Evolutionary conservation across 2,113 vertebrate genomes (phyloP), one percentile per base, ranked within the genome.

Genomic region (Acanthochromis polyacanthus): DNA sequence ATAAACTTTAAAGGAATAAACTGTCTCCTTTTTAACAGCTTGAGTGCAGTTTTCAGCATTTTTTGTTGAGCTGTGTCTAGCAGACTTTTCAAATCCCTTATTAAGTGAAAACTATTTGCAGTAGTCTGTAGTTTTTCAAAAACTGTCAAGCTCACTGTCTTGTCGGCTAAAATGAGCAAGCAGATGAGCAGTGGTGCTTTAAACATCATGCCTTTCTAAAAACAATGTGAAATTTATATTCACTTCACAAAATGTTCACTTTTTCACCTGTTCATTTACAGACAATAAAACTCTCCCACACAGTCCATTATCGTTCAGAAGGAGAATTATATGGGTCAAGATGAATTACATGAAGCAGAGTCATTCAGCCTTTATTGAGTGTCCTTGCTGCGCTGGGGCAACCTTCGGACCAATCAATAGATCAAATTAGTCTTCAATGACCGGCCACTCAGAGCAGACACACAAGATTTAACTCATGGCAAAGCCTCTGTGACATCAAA

Each of bases 391-490:
- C 19, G 36, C 48, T 62, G 38, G 62, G 72, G 68, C 83, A 86
- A 90, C 71, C 79, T 88, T 87, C n/a, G n/a, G 80, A 69, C 77
- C 56, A 64, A 91, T 92, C 85, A 78, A 88, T 87, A 82, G 40
- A 79, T 84, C 63, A 76, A 62, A 89, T 89, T 78, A 85, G 63
- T 71, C 68, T 84, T 88, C 65, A 78, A 40, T 59, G 82, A 68
- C 83, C 75, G 70, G 69, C 64, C 80, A 78, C 64, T 89, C 59
- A 72, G 32, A 71, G 79, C 70, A 77, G 66, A 82, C 70, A 78
- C 83, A 66, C 52, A 62, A 84, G 80, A 78, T 83, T 76, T 75
- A 85, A 75, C 57, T 81, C 40, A 14, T 60, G 52, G 40, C 65
- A 71, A 76, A 78, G 60, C 17, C 67, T 78, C 53, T 73, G 46